These are phyloP conservation scores for Craterocephalus amniculus DNA, from an alignment of 2,797 vertebrate species.

Conservation along the genomic window DNA sequence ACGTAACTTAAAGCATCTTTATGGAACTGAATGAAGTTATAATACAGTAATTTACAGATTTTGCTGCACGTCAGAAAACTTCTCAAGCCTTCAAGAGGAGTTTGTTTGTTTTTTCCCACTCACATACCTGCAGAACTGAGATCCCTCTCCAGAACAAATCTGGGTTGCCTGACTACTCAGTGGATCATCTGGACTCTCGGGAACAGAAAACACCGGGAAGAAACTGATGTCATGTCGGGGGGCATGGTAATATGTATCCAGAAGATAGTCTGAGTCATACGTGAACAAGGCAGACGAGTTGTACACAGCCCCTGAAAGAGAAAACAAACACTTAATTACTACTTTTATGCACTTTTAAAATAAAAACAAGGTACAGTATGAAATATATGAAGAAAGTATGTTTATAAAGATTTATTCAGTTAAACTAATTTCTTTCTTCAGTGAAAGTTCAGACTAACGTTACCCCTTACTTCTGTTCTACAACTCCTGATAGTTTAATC, in stretches of 20 bases:
- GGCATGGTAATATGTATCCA: conserved; percentile 77
- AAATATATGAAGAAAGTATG: too few relatives aligned
- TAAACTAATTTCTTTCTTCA: too few relatives aligned
- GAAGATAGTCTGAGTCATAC: conserved; percentile 86
- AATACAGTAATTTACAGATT: not conserved
- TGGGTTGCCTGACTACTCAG: conserved; percentile 51
- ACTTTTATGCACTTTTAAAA: too few relatives aligned
- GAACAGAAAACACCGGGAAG: conserved; percentile 81
- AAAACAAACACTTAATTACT: too few relatives aligned
- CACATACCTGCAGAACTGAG: conserved; percentile 78
- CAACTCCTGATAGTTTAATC: not conserved
- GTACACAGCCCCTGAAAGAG: conserved; percentile 84
- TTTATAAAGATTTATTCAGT: too few relatives aligned
- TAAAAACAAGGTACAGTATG: too few relatives aligned
- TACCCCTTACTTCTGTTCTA: too few relatives aligned
- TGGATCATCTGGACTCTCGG: conserved; percentile 75
- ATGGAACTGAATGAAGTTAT: too few relatives aligned
- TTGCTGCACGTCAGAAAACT: not conserved
- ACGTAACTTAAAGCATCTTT: too few relatives aligned
- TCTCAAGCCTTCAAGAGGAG: not conserved
- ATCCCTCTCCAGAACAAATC: conserved; percentile 81
- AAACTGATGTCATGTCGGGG: conserved; percentile 87
- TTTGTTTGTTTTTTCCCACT: not conserved
- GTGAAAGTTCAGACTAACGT: too few relatives aligned
- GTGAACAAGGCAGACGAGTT: conserved; percentile 90